These are phyloP conservation scores for Sternotherus odoratus DNA, from an alignment of 2,797 vertebrate genomes.

Conservation along the genomic window DNA sequence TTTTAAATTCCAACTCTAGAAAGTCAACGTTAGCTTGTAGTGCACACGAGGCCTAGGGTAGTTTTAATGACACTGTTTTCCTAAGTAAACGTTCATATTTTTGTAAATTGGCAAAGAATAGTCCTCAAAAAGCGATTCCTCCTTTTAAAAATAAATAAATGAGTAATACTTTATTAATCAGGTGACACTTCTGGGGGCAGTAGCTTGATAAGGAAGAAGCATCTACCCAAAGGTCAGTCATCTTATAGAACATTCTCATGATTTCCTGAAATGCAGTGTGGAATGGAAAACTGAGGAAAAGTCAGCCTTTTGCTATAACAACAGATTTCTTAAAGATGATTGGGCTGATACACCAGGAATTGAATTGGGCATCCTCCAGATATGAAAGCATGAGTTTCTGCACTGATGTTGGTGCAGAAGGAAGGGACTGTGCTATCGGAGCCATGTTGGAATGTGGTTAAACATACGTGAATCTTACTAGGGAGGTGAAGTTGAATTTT, in stretches of 20 bases:
- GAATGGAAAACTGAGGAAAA: neutral
- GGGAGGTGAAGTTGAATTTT: neutral
- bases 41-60: neutral
- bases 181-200: neutral
- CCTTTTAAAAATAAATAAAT: neutral
- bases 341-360: neutral
- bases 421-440: neutral
- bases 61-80: neutral
- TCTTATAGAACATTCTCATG: neutral
- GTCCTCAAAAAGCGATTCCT: neutral
- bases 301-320: neutral
- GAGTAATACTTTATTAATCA: neutral
- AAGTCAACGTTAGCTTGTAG: too few relatives aligned
- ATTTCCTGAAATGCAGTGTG: neutral
- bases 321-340: neutral
- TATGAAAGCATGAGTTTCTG: neutral
- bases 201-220: neutral
- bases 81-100: neutral
- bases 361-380: neutral
- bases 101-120: neutral
- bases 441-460: neutral
- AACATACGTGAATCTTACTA: neutral
- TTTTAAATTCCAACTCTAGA: too few relatives aligned
- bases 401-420: neutral
- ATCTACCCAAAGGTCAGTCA: neutral